These are phyloP conservation scores for Phaedon cochleariae DNA, from an alignment of 2,888 invertebrate species.

Conservation along the genomic window DNA sequence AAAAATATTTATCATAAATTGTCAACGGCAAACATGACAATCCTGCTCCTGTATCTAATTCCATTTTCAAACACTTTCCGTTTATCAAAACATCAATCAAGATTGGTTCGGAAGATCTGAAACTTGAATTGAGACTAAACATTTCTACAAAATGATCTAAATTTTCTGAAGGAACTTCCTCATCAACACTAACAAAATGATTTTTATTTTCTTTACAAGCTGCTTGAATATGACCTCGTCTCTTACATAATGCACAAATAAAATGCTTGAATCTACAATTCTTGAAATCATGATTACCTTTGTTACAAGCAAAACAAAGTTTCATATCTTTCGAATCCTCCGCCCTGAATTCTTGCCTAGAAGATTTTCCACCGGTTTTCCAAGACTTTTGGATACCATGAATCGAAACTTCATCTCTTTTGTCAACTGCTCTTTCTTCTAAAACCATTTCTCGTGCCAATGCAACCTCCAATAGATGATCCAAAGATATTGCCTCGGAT, in stretches of 20 bases:
- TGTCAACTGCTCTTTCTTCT: not conserved
- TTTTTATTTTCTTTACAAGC: conserved; percentile 5
- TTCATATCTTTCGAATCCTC: not conserved
- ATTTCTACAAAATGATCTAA: not conserved
- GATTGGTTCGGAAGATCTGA: too few species aligned
- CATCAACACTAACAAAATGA: not conserved
- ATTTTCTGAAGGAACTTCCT: too few species aligned
- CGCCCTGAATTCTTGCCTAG: not conserved
- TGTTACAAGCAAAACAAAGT: conserved; percentile 14
- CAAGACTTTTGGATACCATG: not conserved
- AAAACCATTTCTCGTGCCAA: conserved; percentile 6
- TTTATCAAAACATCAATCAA: not conserved
- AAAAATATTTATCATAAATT: conserved; percentile 9
- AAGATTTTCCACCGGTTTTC: not conserved
- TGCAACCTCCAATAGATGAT: conserved; percentile 1
- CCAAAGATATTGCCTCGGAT: not conserved
- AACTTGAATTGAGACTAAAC: not conserved
- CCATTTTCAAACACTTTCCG: conserved; percentile 1
- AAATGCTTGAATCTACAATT: conserved; percentile 9
- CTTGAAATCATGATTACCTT: conserved; percentile 13
- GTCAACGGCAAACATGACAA: conserved; percentile 21
- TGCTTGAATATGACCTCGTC: not conserved
- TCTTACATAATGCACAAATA: conserved; percentile 9
- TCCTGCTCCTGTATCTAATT: conserved; percentile 21
- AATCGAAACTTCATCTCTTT: not conserved